Base-by-base conservation (phyloP, 2,797 vertebrate species). In the Hypotaenidia philippensis region DNA sequence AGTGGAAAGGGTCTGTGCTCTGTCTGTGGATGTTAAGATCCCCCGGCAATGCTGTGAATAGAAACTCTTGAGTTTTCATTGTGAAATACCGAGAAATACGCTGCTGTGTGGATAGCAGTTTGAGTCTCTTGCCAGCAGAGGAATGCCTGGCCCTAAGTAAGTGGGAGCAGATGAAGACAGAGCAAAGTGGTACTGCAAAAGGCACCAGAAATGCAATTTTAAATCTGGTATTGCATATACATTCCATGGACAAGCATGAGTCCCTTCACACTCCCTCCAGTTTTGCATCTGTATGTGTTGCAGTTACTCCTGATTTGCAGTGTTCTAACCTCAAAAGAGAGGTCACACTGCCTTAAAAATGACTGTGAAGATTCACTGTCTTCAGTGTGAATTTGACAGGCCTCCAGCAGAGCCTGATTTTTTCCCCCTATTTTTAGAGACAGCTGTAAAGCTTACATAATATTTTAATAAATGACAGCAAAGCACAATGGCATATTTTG, bases 401-500 rank as follows among this genome's bases (percentile, higher is more conserved):
- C 71, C 86, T 78, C 83, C 86, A 60, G 68, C 50, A 86, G 29
- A 96, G 69, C 21, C 71, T 57, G 47, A 29, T 4, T 57, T 41
- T 53, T 44, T 22, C 26, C 16, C 8, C 6, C 76, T 96, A 89
- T 89, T 96, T 91, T 93, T 96, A 96, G 92, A 96, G 64, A 84
- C 92, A 95, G 80, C 80, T 68, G 82, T 59, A 83, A 93, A 92
- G 52, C 74, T 94, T 90, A 93, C 76, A 60, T 85, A 81, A 70
- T 90, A 81, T 81, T 92, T 81, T 71, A 89, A 94, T 95, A 89
- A 91, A 83, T 96, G 79, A 91, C 90, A 97, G 70, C 94, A 1
- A 94, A 94, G 68, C 92, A 97, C 93, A 96, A 97, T 96, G 87
- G 66, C 81, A 90, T 93, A 95, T 95, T 96, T 84, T 94, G 93